phyloP scores from a whole-genome alignment of 2,797 vertebrate genomes.

The Scolopax rusticola region DNA sequence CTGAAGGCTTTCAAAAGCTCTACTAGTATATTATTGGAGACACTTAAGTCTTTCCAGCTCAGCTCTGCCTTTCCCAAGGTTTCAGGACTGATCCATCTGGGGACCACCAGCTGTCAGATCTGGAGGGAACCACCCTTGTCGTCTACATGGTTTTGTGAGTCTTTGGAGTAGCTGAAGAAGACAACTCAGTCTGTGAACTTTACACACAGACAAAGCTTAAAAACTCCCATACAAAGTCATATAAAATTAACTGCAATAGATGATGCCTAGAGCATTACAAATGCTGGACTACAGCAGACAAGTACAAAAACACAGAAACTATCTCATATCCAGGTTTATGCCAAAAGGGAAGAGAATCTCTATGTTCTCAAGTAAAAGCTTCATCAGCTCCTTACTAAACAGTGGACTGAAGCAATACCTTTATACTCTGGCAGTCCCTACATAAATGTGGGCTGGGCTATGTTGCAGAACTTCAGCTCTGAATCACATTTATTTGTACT shows the following conservation, averaged over 20 bases:
- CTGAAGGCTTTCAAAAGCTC: background rate
- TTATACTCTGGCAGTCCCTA: background rate
- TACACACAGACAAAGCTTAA: background rate
- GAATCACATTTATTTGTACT: background rate
- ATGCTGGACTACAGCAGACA: background rate
- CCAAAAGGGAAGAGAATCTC: background rate
- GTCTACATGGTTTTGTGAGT: background rate
- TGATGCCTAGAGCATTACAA: background rate
- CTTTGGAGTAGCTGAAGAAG: background rate
- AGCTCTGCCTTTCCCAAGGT: background rate
- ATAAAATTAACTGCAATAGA: background rate
- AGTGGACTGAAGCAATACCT: background rate
- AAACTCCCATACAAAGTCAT: background rate
- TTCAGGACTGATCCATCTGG: background rate
- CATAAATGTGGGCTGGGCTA: background rate
- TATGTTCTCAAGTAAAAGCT: background rate
- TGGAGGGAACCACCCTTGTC: background rate
- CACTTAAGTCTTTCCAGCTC: background rate
- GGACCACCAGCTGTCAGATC: background rate
- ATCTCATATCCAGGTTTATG: background rate
- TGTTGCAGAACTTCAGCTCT: background rate
- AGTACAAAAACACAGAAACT: background rate
- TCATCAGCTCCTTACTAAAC: background rate
- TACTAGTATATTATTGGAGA: background rate
- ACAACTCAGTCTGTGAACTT: background rate